Evolutionary conservation across 2,888 invertebrate genomes (phyloP).

Genomic region (Campoletis raptor): DNA sequence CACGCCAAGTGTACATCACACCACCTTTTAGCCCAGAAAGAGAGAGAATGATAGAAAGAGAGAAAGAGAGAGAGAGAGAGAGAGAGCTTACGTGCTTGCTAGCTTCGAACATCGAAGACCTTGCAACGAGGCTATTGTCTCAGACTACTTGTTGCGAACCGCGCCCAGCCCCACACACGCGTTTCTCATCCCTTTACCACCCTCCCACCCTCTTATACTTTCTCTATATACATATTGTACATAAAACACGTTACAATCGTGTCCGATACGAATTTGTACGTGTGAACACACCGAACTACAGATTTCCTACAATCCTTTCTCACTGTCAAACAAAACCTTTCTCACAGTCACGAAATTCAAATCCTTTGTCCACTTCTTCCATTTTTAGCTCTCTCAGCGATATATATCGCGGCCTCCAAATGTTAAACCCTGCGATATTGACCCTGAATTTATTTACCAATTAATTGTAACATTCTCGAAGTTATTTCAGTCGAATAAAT

Average conservation of each 20-base stretch:
- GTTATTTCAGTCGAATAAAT: not conserved
- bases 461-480: not conserved
- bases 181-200: constrained; percentile 35
- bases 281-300: constrained; percentile 16
- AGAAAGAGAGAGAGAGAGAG: constrained; percentile 24
- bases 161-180: constrained; percentile 69
- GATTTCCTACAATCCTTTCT: constrained; percentile 48
- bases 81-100: constrained; percentile 56
- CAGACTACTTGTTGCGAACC: constrained; percentile 75
- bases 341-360: constrained; percentile 27
- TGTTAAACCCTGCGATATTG: not conserved
- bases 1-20: constrained; percentile 46
- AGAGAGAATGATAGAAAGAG: constrained; percentile 29
- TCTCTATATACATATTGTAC: constrained; percentile 17
- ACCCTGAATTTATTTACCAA: constrained; percentile 2
- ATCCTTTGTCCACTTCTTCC: constrained; percentile 1
- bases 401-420: constrained; percentile 10
- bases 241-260: constrained; percentile 4
- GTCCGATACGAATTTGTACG: constrained; percentile 29
- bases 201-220: not conserved
- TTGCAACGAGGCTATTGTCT: constrained; percentile 68
- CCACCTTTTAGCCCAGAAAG: constrained; percentile 33
- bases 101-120: constrained; percentile 70
- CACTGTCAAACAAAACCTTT: constrained; percentile 47
- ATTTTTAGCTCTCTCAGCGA: constrained; percentile 16